Percentiles rank a stretch among this genome's conserved stretches.
phyloP scores from a whole-genome alignment of 2,113 vertebrate species.

The Scolopax mira region DNA sequence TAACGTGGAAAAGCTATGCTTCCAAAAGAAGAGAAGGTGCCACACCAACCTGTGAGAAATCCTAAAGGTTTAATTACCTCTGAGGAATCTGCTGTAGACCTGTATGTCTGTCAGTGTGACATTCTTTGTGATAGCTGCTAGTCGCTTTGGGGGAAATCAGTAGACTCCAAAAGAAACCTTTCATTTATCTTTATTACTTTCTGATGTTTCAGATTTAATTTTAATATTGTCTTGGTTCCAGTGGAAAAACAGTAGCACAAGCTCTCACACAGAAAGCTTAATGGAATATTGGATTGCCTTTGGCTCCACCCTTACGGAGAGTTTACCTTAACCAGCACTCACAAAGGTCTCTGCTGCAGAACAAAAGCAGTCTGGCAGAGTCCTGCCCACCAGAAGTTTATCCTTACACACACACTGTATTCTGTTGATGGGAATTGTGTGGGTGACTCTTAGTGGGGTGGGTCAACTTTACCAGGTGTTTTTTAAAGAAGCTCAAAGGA shows the following conservation, averaged over 20 bases:
- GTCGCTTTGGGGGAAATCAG: not conserved
- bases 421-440: not conserved
- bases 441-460: not conserved
- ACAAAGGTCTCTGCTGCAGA: not conserved
- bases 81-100: not conserved
- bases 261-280: not conserved
- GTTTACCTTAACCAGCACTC: not conserved
- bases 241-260: not conserved
- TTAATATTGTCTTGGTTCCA: not conserved
- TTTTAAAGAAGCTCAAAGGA: not conserved
- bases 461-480: not conserved
- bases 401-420: accelerated
- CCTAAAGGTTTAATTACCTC: not conserved
- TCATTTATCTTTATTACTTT: not conserved
- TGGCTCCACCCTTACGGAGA: not conserved
- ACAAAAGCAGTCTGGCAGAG: not conserved
- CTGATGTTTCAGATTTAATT: not conserved
- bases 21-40: not conserved
- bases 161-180: not conserved
- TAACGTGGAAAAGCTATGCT: not conserved
- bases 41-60: not conserved
- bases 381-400: not conserved
- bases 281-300: not conserved
- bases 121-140: not conserved
- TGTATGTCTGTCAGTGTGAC: not conserved